These are phyloP conservation scores for Typhlichthys eigenmanni DNA, from an alignment of 2,797 vertebrate species.

Conservation along the genomic window DNA sequence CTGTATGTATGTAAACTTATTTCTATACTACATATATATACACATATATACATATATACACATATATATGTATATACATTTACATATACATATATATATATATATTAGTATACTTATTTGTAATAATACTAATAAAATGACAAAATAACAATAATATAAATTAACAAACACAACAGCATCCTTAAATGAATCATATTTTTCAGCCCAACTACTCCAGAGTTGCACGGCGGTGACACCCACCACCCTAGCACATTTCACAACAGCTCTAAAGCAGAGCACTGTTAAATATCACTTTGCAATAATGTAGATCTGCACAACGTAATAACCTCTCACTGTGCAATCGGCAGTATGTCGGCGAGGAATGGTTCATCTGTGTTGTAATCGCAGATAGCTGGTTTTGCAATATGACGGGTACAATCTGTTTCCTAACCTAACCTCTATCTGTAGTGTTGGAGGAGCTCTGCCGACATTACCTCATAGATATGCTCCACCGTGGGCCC, in stretches of 20 bases:
- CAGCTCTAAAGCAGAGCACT: neutral
- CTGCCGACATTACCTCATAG: constrained; percentile 82
- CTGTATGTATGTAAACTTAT: too few species aligned
- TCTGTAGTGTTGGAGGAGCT: constrained; percentile 17
- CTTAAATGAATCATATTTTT: too few species aligned
- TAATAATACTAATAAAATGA: too few species aligned
- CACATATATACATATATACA: too few species aligned
- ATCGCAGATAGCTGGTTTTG: constrained; percentile 12
- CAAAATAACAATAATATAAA: neutral
- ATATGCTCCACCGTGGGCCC: constrained; percentile 87
- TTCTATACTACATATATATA: too few species aligned
- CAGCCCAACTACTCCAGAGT: neutral
- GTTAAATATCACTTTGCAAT: constrained; percentile 12
- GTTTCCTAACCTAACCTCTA: constrained; percentile 32
- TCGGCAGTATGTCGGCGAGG: constrained; percentile 17
- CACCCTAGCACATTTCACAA: too few species aligned
- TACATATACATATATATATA: too few species aligned
- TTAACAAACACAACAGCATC: neutral
- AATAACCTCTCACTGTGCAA: constrained; percentile 1
- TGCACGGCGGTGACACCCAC: neutral
- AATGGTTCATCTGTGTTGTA: constrained; percentile 32
- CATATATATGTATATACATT: too few species aligned
- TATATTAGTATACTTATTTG: too few species aligned
- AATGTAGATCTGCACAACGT: constrained; percentile 3
- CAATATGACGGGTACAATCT: constrained; percentile 30